Evolutionary conservation across 2,113 vertebrate species (phyloP), one percentile per base, ranked within the genome.

Genomic region (Planiliza haematocheilus): DNA sequence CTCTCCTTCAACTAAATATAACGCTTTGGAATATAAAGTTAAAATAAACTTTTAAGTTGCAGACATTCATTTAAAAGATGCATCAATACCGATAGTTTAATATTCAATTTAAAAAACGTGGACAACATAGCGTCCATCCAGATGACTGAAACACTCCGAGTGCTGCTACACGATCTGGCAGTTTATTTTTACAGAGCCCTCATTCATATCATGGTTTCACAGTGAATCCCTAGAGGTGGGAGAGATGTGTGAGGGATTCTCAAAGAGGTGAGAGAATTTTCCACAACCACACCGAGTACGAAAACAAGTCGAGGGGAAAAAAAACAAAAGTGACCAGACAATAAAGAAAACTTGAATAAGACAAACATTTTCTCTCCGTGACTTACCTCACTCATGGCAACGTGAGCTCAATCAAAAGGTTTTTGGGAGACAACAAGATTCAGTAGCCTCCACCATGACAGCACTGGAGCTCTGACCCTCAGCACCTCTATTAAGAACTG

Each of bases 321-420:
- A 57, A 65, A 59, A 68, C 37, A 21, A 53, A 52, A 62, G 5
- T 7, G 49, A 62, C 38, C 55, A 55, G 53, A 59, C 21, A 18
- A 21, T 3, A 9, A 65, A 38, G 48, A 39, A 59, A 30, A 41
- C 12, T 18, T 2, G 13, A 53, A 39, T 7, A 38, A 7, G 37
- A 59, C 43, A 2, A 41, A 36, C 16, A 62, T 30, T 36, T 51
- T 48, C 55, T 48, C 30, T 14, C 20, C 18, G 59, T 20, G 71
- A 89, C 86, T 89, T 85, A 87, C 81, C 87, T 84, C 58, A 13
- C 77, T 87, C 83, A 89, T 88, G 86, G 59, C 46, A 65, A 51
- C 3, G 45, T n/a, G 57, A 75, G 66, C 72, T 79, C 51, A 51
- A 68, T 72, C 63, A 39, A 38, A 58, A 76, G 52, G 57, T 50